Evolutionary conservation across 2,113 vertebrate genomes (phyloP).

Genomic region (Castor canadensis): DNA sequence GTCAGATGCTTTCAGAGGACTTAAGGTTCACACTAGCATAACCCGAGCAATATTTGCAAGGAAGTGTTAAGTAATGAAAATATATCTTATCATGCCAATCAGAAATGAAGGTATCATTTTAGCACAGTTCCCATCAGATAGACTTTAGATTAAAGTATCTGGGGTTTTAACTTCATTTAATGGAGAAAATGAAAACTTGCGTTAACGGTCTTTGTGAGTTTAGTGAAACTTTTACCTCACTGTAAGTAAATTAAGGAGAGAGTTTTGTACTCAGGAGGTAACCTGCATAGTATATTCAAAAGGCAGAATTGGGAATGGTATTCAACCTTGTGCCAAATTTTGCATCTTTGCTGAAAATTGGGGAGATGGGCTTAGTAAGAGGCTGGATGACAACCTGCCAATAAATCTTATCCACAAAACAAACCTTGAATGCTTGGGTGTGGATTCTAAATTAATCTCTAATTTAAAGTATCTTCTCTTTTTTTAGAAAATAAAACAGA

Average conservation of each 20-base stretch:
- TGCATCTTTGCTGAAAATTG: neutral
- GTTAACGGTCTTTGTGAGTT: neutral
- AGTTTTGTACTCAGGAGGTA: conserved; percentile 14
- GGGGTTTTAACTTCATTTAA: conserved; percentile 48
- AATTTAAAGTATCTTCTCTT: neutral
- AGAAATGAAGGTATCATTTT: conserved; percentile 4
- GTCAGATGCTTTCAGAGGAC: conserved; percentile 48
- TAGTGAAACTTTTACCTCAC: conserved; percentile 30
- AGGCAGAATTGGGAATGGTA: conserved; percentile 12
- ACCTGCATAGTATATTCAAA: conserved; percentile 48
- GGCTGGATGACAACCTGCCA: neutral
- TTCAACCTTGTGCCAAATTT: conserved; percentile 19
- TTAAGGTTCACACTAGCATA: neutral
- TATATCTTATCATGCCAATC: neutral
- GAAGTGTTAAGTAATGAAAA: conserved; percentile 15
- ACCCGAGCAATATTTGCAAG: conserved; percentile 41
- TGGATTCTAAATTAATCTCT: neutral
- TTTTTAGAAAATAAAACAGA: neutral
- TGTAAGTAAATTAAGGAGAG: conserved; percentile 49
- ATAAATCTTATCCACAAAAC: neutral
- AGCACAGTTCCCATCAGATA: neutral
- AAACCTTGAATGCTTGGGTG: rapidly evolving
- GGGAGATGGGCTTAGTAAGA: neutral
- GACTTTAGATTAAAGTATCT: conserved; percentile 60
- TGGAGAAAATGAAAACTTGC: neutral